Conservation (phyloP, 2,888 invertebrate genomes). For the Chorisops tibialis region DNA sequence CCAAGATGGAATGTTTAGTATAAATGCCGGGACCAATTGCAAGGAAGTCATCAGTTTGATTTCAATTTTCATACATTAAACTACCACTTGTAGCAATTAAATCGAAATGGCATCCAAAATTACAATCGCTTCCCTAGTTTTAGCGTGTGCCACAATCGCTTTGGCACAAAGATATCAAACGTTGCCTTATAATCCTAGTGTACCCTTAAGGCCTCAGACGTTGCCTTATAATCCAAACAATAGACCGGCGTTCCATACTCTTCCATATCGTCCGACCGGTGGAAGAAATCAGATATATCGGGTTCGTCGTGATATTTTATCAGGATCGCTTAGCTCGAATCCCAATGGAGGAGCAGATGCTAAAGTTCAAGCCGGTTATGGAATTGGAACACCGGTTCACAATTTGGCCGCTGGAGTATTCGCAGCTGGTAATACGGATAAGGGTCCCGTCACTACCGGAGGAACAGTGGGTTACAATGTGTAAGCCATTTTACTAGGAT, state of each 20-base stretch:
- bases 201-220: neutral
- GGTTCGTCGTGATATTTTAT: neutral
- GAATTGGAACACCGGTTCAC: slow-evolving; percentile 35
- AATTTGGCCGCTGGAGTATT: slow-evolving; percentile 41
- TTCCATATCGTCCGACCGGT: no score
- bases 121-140: neutral
- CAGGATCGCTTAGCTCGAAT: slow-evolving; percentile 35
- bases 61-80: neutral
- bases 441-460: slow-evolving; percentile 41
- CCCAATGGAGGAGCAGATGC: slow-evolving; percentile 39
- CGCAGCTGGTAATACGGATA: slow-evolving; percentile 37
- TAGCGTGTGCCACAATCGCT: neutral
- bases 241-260: neutral
- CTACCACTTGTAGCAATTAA: neutral
- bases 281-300: no score
- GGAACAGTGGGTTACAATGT: slow-evolving; percentile 39
- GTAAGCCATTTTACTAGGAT: slow-evolving; percentile 35
- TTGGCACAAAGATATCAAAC: neutral
- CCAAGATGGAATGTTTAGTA: neutral
- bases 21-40: neutral
- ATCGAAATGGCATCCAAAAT: neutral
- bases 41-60: neutral
- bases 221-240: neutral
- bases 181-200: neutral
- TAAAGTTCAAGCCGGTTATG: slow-evolving; percentile 32